These are phyloP conservation scores for Acromyrmex heyeri DNA, from an alignment of 1,140 invertebrate species.

Conservation along the genomic window DNA sequence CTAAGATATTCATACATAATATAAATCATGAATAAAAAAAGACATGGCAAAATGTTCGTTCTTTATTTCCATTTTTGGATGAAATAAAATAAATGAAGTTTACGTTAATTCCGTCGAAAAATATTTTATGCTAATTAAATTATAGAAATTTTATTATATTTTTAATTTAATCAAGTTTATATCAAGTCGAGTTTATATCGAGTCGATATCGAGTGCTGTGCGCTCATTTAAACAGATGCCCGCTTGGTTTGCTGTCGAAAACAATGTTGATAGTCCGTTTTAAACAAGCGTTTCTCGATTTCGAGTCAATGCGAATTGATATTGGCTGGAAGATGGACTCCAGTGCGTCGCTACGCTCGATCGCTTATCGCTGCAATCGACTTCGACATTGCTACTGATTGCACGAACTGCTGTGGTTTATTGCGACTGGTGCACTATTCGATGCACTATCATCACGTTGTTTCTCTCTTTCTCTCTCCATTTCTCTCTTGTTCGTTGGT, in stretches of 20 bases:
- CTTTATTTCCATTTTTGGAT: not conserved
- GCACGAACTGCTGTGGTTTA: not conserved
- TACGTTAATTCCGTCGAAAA: not conserved
- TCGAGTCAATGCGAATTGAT: slow-evolving; percentile 19
- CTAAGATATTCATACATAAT: not conserved
- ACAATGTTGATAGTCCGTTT: slow-evolving; percentile 27
- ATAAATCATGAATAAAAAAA: not conserved
- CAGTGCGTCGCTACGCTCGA: not conserved
- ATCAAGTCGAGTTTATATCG: not conserved
- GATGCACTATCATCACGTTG: not conserved
- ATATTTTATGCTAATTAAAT: too few species aligned
- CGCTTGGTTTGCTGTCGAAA: not conserved
- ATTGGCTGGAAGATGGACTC: slow-evolving; percentile 7
- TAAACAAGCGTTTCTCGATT: slow-evolving; percentile 31
- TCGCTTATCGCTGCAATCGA: slow-evolving; percentile 43
- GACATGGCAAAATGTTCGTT: not conserved
- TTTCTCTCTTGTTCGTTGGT: not conserved
- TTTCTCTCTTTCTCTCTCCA: not conserved
- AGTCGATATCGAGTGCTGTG: not conserved
- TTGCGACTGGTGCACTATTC: not conserved
- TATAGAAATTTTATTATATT: not conserved
- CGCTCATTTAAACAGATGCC: not conserved
- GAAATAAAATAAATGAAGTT: not conserved
- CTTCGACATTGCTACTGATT: slow-evolving; percentile 27
- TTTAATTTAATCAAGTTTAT: not conserved